Percentiles rank a stretch among this genome's conserved stretches.
Evolutionary conservation across 2,113 vertebrate species (phyloP).

Genomic region (Zosterops borbonicus): DNA sequence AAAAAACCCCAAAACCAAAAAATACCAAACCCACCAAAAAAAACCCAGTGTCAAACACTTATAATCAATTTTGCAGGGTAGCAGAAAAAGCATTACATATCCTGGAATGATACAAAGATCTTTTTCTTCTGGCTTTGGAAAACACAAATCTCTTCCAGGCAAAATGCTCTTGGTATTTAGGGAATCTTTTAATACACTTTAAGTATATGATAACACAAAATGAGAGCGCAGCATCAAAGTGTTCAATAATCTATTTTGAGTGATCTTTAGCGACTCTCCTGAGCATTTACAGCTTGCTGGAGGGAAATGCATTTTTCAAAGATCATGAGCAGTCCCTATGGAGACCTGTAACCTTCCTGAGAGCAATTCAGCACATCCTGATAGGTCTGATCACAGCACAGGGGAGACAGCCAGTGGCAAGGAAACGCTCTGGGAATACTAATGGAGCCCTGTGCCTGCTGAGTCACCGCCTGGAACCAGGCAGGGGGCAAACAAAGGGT

Average conservation of each 20-base stretch:
- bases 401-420: neutral
- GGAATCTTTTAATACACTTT: constrained; percentile 45
- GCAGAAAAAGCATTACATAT: neutral
- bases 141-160: neutral
- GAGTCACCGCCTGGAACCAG: neutral
- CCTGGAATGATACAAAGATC: neutral
- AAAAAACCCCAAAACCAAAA: neutral
- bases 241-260: constrained; percentile 47
- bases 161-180: constrained; percentile 48
- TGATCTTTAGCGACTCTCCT: constrained; percentile 56
- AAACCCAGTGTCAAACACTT: neutral
- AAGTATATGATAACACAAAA: constrained; percentile 23
- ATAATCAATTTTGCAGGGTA: neutral
- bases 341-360: constrained; percentile 64
- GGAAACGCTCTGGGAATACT: neutral
- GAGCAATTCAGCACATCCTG: constrained; percentile 41
- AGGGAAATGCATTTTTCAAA: constrained; percentile 63
- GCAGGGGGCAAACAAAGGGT: neutral
- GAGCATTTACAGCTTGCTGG: constrained; percentile 44
- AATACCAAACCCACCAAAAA: neutral
- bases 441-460: constrained; percentile 4
- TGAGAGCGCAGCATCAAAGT: neutral
- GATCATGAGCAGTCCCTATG: constrained; percentile 57
- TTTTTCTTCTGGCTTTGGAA: constrained; percentile 22
- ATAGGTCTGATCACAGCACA: constrained; percentile 29